Evolutionary conservation across 35 echinoderm and acorn worm genomes (phyloP), one percentile per base, ranked within the genome.

Genomic region (Anneissia japonica): DNA sequence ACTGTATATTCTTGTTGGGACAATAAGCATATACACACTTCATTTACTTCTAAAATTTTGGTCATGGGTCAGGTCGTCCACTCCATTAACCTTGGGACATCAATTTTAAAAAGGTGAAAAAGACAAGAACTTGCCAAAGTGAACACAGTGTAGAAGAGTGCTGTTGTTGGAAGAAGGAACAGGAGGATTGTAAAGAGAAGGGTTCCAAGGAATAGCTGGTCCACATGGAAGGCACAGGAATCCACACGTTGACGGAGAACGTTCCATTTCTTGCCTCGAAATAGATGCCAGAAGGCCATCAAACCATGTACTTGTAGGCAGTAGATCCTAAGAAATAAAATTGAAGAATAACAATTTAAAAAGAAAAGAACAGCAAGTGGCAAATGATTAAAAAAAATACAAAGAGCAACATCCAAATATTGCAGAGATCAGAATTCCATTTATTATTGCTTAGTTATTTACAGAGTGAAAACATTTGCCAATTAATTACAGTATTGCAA

Each of bases 201-300:
- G 0, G 95, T 94, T 30, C 95, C 95, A 9, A 98, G 81, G 72
- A 94, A 93, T 9, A 94, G 79, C 76, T 98, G 95, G 76, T 98
- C 95, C n/a, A 98, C 89, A 46, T 92, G 92, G 41, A 91, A 98
- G 12, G 75, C 81, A 77, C 95, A 93, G 28, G 95, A 94, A 75
- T 98, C 95, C 1, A 98, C 91, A n/a, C 95, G 38, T 36, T 88
- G 89, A 35, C 95, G 89, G 23, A 98, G 80, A 12, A 94, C 91
- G 73, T 98, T 98, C 95, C 91, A 98, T 34, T 98, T 98, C 46
- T 92, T 98, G n/a, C 95, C 95, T 43, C 90, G 87, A 75, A 98
- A 98, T 9, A 98, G 85, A 31, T 92, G 72, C 0, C 85, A 93
- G 4, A 93, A 75, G 7, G 95, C 88, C 30, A 85, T 64, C 37